These are phyloP conservation scores for Caenorhabditis sp. DNA, from an alignment of 2,888 invertebrate species.

Conservation along the genomic window DNA sequence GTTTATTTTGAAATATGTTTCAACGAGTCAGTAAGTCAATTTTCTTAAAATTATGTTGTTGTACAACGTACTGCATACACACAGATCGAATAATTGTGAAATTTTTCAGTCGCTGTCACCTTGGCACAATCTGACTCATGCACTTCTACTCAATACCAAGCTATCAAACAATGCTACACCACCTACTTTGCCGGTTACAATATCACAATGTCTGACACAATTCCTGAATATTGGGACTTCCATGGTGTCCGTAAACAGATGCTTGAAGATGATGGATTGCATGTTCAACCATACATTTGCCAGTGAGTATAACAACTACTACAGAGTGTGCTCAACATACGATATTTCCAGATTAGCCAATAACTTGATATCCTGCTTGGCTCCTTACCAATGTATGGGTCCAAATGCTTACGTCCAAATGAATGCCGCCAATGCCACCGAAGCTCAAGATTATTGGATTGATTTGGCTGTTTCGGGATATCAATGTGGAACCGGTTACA, in stretches of 20 bases:
- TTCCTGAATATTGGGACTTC: slow-evolving; percentile 49
- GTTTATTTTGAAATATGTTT: no score
- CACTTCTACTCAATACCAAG: slow-evolving; percentile 16
- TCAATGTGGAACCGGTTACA: slow-evolving; percentile 48
- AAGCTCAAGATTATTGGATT: slow-evolving; percentile 49
- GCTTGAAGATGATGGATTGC: slow-evolving; percentile 37
- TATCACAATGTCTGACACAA: slow-evolving; percentile 31
- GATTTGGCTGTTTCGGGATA: slow-evolving; percentile 49
- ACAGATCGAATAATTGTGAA: no score
- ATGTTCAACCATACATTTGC: slow-evolving; percentile 48
- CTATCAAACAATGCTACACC: slow-evolving; percentile 34
- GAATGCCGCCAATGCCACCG: slow-evolving; percentile 43
- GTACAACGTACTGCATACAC: no score
- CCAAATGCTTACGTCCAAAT: slow-evolving; percentile 36
- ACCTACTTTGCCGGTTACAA: slow-evolving; percentile 46
- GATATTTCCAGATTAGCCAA: slow-evolving; percentile 40
- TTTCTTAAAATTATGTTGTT: no score
- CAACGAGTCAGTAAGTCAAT: no score
- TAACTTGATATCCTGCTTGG: slow-evolving; percentile 30
- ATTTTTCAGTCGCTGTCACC: neutral
- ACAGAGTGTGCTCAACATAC: neutral
- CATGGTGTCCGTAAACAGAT: slow-evolving; percentile 33
- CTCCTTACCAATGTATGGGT: slow-evolving; percentile 38
- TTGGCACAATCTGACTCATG: slow-evolving; percentile 27
- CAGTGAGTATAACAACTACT: slow-evolving; percentile 26